These are phyloP conservation scores for Agrotis puta DNA, from an alignment of 2,888 invertebrate genomes.

Conservation along the genomic window DNA sequence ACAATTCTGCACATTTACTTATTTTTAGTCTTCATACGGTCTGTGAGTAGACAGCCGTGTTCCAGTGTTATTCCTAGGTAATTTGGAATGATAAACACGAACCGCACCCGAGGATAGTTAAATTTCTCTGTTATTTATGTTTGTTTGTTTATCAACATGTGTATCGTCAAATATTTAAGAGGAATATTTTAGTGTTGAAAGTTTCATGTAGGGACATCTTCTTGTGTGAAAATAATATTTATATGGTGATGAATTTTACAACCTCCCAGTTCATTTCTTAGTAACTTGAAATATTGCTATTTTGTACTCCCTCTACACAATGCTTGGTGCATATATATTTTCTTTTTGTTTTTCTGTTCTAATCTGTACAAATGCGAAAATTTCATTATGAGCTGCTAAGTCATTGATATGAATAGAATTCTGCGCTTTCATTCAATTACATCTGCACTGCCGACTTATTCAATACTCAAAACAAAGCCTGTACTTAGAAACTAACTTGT, in stretches of 20 bases:
- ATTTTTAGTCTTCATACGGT: slow-evolving; percentile 75
- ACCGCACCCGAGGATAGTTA: slow-evolving; percentile 62
- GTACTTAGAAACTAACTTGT: too few relatives aligned
- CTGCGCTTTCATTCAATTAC: too few relatives aligned
- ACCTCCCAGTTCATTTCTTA: not conserved
- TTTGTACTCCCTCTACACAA: not conserved
- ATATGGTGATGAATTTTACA: not conserved
- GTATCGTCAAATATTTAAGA: slow-evolving; percentile 38
- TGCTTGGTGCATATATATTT: too few relatives aligned
- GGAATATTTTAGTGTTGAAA: slow-evolving; percentile 39
- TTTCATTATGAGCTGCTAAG: too few relatives aligned
- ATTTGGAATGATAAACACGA: slow-evolving; percentile 72
- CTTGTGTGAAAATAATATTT: slow-evolving; percentile 20
- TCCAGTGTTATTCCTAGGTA: slow-evolving; percentile 75
- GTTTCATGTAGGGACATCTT: slow-evolving; percentile 9
- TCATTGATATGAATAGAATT: too few relatives aligned
- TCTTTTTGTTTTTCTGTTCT: too few relatives aligned
- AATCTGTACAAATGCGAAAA: too few relatives aligned
- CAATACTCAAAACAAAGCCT: too few relatives aligned
- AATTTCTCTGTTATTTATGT: slow-evolving; percentile 71
- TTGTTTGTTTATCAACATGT: slow-evolving; percentile 57
- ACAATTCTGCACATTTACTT: slow-evolving; percentile 82
- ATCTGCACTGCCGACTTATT: too few relatives aligned
- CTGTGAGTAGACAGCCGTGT: slow-evolving; percentile 67
- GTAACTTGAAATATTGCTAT: not conserved